phyloP scores from a whole-genome alignment of 2,888 invertebrate species.

The Polyommatus icarus region DNA sequence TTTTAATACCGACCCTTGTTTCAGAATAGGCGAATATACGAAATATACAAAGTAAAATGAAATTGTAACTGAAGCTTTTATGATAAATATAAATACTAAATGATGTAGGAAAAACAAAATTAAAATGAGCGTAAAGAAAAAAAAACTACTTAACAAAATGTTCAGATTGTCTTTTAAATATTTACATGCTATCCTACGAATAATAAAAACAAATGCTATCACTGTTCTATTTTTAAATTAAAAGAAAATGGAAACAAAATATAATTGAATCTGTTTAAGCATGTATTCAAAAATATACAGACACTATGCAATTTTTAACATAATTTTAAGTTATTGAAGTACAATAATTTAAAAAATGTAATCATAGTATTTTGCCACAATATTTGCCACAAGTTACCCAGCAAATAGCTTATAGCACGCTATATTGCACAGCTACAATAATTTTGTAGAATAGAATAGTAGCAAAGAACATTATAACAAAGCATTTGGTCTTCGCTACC shows the following conservation, averaged over 20 bases:
- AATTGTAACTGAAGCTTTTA: not conserved
- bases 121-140: not conserved
- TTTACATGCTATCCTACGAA: not conserved
- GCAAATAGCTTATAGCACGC: not conserved
- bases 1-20: constrained; percentile 9
- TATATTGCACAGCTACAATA: not conserved
- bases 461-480: constrained; percentile 19
- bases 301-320: not conserved
- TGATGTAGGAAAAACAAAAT: not conserved
- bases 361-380: not conserved
- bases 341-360: not conserved
- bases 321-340: no score
- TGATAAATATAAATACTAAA: no score
- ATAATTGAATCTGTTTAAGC: no score
- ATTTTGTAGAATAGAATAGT: not conserved
- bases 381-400: not conserved
- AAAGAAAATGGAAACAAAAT: no score
- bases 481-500: constrained; percentile 25
- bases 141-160: no score
- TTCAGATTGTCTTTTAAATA: not conserved
- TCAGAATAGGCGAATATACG: not conserved
- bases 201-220: no score
- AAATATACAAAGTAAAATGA: not conserved
- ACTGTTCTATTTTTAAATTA: not conserved
- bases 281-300: no score